Conservation (phyloP, 1,140 invertebrate species). For the Neodiprion pinetum region DNA sequence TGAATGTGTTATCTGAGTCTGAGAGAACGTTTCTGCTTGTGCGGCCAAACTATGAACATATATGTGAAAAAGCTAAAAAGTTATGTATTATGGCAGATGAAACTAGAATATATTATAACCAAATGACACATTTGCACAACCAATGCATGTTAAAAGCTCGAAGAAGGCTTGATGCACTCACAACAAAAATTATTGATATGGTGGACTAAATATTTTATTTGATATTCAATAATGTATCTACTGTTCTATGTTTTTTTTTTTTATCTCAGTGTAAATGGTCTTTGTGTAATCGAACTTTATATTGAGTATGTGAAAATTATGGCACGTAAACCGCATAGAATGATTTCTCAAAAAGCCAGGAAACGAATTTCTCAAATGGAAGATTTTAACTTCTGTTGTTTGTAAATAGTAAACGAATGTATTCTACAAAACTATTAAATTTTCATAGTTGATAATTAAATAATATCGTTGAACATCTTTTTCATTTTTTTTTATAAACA, state of each 20-base stretch:
- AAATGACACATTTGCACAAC: conserved; percentile 29
- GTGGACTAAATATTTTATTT: neutral
- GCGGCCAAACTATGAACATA: conserved; percentile 42
- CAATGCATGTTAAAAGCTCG: conserved; percentile 35
- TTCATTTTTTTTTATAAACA: no score
- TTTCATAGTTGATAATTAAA: no score
- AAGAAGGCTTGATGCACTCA: conserved; percentile 26
- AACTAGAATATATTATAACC: conserved; percentile 27
- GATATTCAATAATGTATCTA: neutral
- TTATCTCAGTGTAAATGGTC: neutral
- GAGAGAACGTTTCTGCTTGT: conserved; percentile 40
- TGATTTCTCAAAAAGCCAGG: no score
- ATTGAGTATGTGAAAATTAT: no score
- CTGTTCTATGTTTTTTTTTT: neutral
- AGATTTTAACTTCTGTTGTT: no score
- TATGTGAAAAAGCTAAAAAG: conserved; percentile 38
- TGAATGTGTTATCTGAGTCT: conserved; percentile 34
- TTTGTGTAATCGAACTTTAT: no score
- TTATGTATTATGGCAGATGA: conserved; percentile 30
- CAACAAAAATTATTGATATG: conserved; percentile 31
- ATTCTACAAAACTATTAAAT: no score
- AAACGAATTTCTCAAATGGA: no score
- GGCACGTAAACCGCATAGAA: no score
- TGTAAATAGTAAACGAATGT: no score
- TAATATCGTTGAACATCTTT: no score